These are phyloP conservation scores for Turritopsis rubra DNA, from an alignment of 30 jellyfish, hydroid and myxozoan genomes.

Conservation along the genomic window DNA sequence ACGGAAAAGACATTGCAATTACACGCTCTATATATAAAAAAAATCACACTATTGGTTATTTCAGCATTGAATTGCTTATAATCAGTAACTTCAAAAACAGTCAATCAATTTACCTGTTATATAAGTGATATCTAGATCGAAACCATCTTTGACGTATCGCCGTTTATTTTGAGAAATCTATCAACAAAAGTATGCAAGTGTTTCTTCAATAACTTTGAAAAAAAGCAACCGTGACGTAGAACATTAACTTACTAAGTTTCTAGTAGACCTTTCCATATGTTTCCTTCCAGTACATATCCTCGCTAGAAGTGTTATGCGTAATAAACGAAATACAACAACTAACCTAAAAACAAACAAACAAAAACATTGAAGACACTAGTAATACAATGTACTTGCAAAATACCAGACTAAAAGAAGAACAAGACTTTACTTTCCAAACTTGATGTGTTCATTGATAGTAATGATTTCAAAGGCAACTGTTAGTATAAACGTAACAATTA, in stretches of 20 bases:
- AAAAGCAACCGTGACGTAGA: background rate
- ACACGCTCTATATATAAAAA: conserved; percentile 64
- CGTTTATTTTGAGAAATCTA: conserved; percentile 92
- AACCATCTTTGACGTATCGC: conserved; percentile 94
- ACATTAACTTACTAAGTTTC: conserved; percentile 52
- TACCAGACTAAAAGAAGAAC: background rate
- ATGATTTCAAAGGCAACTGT: conserved; percentile 48
- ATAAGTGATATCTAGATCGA: conserved; percentile 82
- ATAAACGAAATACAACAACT: conserved; percentile 57
- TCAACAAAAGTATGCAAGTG: background rate
- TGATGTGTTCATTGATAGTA: conserved; percentile 20
- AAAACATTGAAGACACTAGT: background rate
- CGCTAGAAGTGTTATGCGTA: conserved; percentile 60
- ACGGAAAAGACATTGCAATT: conserved; percentile 98
- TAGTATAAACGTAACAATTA: conserved; percentile 37
- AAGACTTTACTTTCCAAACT: conserved; percentile 45
- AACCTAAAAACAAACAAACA: conserved; percentile 37
- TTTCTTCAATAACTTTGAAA: background rate
- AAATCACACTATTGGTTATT: background rate
- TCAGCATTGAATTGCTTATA: background rate
- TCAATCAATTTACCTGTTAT: conserved; percentile 55
- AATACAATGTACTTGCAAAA: conserved; percentile 3
- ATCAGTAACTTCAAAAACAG: background rate
- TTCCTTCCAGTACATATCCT: conserved; percentile 76
- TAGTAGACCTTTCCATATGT: conserved; percentile 64